phyloP scores from a whole-genome alignment of 2,797 vertebrate genomes.

The Tenualosa thibaudeaui region DNA sequence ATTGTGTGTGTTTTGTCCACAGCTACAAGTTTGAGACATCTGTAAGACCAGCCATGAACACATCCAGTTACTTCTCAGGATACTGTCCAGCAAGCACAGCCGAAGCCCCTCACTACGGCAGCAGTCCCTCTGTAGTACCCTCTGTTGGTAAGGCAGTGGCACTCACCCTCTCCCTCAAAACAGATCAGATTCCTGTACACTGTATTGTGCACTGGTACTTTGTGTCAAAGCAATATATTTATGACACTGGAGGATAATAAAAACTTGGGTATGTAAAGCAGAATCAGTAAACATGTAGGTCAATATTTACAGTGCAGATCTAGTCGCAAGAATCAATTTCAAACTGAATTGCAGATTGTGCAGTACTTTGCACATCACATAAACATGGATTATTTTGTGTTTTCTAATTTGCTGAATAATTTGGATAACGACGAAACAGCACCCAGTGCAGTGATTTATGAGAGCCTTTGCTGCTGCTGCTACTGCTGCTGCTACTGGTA shows the following conservation, averaged over 20 bases:
- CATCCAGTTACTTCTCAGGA: slow-evolving; percentile 73
- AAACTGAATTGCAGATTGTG: not conserved
- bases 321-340: not conserved
- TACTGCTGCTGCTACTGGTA: no score
- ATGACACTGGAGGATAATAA: not conserved
- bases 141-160: not conserved
- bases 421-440: no score
- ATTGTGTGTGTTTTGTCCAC: slow-evolving; percentile 56
- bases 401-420: not conserved
- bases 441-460: no score
- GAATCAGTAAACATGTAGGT: no score
- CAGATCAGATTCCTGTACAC: not conserved
- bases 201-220: not conserved
- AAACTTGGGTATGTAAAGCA: no score
- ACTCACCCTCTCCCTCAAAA: not conserved
- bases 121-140: slow-evolving; percentile 51
- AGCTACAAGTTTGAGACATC: slow-evolving; percentile 87
- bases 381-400: not conserved
- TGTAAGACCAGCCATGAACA: slow-evolving; percentile 76
- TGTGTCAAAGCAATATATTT: not conserved
- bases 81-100: slow-evolving; percentile 71
- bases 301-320: no score
- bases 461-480: no score
- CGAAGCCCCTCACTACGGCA: slow-evolving; percentile 44
- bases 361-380: not conserved